Evolutionary conservation across 2,113 vertebrate genomes (phyloP).

Genomic region (Brienomyrus longianalis): DNA sequence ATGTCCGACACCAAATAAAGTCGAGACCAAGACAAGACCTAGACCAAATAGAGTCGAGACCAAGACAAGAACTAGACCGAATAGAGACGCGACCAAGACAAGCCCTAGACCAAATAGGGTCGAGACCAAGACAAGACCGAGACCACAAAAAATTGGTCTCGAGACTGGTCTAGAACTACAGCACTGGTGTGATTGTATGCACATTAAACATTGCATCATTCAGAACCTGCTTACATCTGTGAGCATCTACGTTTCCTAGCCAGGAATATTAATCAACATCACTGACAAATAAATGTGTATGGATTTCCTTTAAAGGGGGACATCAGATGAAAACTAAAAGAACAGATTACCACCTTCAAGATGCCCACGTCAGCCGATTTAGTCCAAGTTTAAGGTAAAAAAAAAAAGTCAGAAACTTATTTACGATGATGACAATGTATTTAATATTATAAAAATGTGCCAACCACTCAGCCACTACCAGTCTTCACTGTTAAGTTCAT

Average conservation of each 20-base stretch:
- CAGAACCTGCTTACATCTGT: neutral
- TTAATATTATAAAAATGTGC: neutral
- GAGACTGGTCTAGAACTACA: too few relatives aligned
- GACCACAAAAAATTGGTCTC: too few relatives aligned
- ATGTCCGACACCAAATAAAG: too few relatives aligned
- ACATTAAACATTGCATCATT: neutral
- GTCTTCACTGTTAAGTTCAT: neutral
- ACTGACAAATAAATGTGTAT: neutral
- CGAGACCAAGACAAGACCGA: too few relatives aligned
- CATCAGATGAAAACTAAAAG: slow-evolving; percentile 59
- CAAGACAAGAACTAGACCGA: too few relatives aligned
- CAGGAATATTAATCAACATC: neutral
- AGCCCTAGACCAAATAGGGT: too few relatives aligned
- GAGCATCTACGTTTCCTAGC: neutral
- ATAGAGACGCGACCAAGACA: too few relatives aligned
- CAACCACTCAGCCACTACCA: neutral
- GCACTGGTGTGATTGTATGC: neutral
- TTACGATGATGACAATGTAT: neutral
- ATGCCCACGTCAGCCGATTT: slow-evolving; percentile 60
- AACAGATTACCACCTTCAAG: slow-evolving; percentile 56
- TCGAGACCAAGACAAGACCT: too few relatives aligned
- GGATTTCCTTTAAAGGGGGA: slow-evolving; percentile 47
- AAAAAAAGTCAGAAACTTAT: neutral
- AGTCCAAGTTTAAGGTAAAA: slow-evolving; percentile 64
- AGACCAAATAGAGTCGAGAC: too few relatives aligned